Percentiles rank a stretch among this genome's conserved stretches.
These are phyloP conservation scores for Haplochromis burtoni DNA, from an alignment of 2,113 vertebrate genomes.

Conservation along the genomic window DNA sequence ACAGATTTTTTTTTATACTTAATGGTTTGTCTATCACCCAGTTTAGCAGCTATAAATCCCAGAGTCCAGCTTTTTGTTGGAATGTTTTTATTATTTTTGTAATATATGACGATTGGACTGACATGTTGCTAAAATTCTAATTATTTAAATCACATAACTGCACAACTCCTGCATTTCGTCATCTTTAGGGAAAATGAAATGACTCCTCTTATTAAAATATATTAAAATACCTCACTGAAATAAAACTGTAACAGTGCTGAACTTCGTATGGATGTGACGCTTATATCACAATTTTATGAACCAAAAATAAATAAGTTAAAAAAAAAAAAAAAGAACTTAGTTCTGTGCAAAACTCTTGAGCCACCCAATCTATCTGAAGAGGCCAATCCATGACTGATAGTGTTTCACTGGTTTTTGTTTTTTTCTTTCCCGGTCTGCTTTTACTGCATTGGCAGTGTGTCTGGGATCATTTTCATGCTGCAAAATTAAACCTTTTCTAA, in stretches of 20 bases:
- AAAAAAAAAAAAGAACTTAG: accelerated
- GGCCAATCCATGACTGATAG: too few relatives aligned
- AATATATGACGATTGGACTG: neutral
- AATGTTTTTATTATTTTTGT: neutral
- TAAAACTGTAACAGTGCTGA: neutral
- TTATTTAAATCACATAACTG: neutral
- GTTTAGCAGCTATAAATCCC: neutral
- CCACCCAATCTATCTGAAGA: neutral
- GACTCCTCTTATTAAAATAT: neutral
- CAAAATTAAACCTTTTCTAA: neutral
- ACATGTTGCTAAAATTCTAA: neutral
- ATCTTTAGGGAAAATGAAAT: neutral
- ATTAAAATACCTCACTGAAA: neutral
- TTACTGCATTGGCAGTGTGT: neutral
- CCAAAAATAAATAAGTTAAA: neutral
- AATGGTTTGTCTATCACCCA: neutral
- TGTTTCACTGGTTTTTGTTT: neutral
- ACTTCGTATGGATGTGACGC: neutral
- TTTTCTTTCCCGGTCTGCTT: neutral
- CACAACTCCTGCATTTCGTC: neutral
- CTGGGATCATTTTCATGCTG: neutral
- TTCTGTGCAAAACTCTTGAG: neutral
- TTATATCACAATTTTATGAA: neutral
- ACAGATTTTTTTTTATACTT: neutral
- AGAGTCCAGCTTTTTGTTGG: neutral